Base-by-base conservation (phyloP, 2,888 invertebrate species). In the Psococerastis gibbosa region DNA sequence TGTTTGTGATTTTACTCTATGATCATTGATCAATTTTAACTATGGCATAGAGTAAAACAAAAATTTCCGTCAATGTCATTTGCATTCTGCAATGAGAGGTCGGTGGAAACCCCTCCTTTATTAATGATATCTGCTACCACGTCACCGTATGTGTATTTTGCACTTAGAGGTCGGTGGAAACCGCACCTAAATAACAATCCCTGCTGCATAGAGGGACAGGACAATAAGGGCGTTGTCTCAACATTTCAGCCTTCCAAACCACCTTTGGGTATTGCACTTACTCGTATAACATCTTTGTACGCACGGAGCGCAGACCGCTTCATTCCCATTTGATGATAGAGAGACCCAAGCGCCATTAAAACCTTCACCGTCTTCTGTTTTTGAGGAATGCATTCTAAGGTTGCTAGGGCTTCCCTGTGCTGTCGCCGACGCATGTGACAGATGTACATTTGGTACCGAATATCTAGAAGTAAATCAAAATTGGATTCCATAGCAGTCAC, bases 281-380 rank as follows among this genome's bases (percentile, higher is more conserved):
- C 74, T 49, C 75, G 68, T 41, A 87, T 56, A 8, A 84, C 81
- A 62, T 84, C 84, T 57, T 80, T 83, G 56, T 77, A 85, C 22
- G 77, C 74, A 2, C 75, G 68, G 42, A 78, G 72, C 0, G 82
- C 82, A 13, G 77, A 75, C 42, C 76, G 60, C 51, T 78, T 78
- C 63, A 73, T 73, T 9, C 78, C 78, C 45, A 68, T 68, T 48
- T 75, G 70, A 52, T 73, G 71, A 52, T 78, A 78, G 50, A 84
- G 65, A 56, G 75, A 74, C 3, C 77, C 84, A 43, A 85, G 58
- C 9, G 82, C 73, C 71, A 83, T 73, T 55, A 84, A 80, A 3
- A 83, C 70, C 57, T 78, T 77, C 1, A 79, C 67, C 17, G 73
- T 74, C 45, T 83, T 64, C 43, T 73, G 70, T 54, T 78, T 76